Evolutionary conservation across 2,888 invertebrate genomes (phyloP).

Genomic region (Sphinx pinastri): DNA sequence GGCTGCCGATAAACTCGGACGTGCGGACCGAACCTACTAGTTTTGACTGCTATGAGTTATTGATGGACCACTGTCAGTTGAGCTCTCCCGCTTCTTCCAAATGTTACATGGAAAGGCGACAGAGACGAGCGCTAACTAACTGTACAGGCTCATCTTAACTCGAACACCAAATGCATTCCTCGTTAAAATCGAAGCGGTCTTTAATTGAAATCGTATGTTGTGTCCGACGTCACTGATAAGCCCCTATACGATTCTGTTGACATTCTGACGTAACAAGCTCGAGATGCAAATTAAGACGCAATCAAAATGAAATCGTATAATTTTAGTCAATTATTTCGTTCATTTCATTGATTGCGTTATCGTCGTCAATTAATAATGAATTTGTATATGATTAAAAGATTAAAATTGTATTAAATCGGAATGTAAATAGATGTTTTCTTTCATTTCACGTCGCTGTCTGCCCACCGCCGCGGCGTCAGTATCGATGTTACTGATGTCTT

Average conservation of each 20-base stretch:
- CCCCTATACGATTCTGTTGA: constrained; percentile 58
- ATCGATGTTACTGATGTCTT: constrained; percentile 37
- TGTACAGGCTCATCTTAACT: constrained; percentile 55
- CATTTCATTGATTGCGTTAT: constrained; percentile 25
- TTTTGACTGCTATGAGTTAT: constrained; percentile 72
- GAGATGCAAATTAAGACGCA: constrained; percentile 59
- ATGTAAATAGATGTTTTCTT: constrained; percentile 23
- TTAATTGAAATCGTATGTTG: constrained; percentile 83
- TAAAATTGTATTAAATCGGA: constrained; percentile 21
- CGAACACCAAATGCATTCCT: constrained; percentile 69
- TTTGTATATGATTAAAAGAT: constrained; percentile 25
- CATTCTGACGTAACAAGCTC: constrained; percentile 51
- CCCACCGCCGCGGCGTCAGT: neutral
- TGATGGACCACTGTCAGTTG: constrained; percentile 62
- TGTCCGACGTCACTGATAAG: constrained; percentile 74
- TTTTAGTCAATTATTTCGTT: constrained; percentile 25
- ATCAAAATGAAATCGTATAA: constrained; percentile 35
- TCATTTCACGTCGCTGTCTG: constrained; percentile 11
- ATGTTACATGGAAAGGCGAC: constrained; percentile 37
- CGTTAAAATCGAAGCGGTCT: constrained; percentile 73
- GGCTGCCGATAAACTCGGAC: constrained; percentile 78
- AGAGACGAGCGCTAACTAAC: constrained; percentile 42
- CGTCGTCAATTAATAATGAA: constrained; percentile 23
- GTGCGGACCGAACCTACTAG: constrained; percentile 72
- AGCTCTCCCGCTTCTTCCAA: constrained; percentile 51